Evolutionary conservation across 1,140 invertebrate genomes (phyloP), one percentile per base, ranked within the genome.

Genomic region (Drosophila truncata): DNA sequence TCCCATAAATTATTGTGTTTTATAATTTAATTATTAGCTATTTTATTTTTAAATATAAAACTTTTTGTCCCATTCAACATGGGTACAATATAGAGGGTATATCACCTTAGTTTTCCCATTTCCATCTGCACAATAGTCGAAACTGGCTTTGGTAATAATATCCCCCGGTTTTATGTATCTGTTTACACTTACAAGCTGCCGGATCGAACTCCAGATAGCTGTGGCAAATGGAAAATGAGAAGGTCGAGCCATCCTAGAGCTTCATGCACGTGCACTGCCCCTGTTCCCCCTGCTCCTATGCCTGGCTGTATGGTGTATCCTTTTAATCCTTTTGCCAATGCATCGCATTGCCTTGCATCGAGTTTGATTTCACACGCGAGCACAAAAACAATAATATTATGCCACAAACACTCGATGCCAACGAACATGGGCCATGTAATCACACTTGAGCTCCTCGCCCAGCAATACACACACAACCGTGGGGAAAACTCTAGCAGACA

Each of bases 361-460:
- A 81, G 85, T 88, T 88, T 88, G 85, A 88, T 88, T 88, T 88
- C 84, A 75, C 84, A 88, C 84, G 84, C 84, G 84, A 88, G 84
- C 84, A 88, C 84, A 88, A 81, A 88, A 88, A 88, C 84, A 88
- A 88, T 88, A 88, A 88, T 88, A 88, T 88, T 88, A 88, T 88
- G 84, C 84, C 84, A 88, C 84, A 88, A 88, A 90, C 84, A 87
- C 84, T 74, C 84, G 85, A 80, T 62, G 85, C 65, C 85, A 84
- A 63, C 84, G 84, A 84, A 88, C 85, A 88, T 90, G 84, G 76
- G 66, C 85, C 82, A 88, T 88, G 84, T 88, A 88, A 88, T 88
- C 84, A 88, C 84, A 88, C 84, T 88, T 88, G 85, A 88, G 84
- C 84, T 81, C 31, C 82, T 55, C 37, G 31, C 65, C 55, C 60